Evolutionary conservation across 2,113 vertebrate genomes (phyloP).

Genomic region (Trematomus loennbergii): DNA sequence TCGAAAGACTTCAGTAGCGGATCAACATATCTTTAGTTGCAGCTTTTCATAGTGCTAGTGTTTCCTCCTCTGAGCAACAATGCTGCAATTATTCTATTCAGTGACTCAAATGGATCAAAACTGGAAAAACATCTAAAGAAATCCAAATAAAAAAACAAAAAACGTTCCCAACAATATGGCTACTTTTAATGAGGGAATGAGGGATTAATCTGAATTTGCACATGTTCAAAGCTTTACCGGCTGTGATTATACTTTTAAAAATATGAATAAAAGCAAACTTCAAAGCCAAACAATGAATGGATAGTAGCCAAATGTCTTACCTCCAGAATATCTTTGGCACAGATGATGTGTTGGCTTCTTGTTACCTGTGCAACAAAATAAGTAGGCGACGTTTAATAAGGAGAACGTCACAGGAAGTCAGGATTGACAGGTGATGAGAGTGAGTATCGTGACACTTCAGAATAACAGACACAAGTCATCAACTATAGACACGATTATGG

Average conservation of each 20-base stretch:
- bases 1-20: not conserved
- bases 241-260: not conserved
- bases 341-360: conserved; percentile 85
- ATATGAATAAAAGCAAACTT: not conserved
- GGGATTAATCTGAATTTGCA: not conserved
- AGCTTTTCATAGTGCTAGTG: not conserved
- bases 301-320: conserved; percentile 78
- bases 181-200: not conserved
- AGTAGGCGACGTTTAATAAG: not conserved
- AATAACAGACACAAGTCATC: conserved; percentile 8
- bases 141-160: not conserved
- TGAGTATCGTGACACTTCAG: conserved; percentile 1
- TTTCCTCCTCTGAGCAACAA: not conserved
- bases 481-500: not conserved
- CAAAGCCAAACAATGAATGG: conserved; percentile 1
- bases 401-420: conserved; percentile 18
- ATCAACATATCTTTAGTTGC: not conserved
- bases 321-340: conserved; percentile 89
- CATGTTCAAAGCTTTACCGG: not conserved
- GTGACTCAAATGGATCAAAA: not conserved
- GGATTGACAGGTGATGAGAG: not conserved
- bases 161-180: no score
- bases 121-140: not conserved
- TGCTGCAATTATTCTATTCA: not conserved
- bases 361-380: conserved; percentile 84